Evolutionary conservation across 1,140 invertebrate species (phyloP), one percentile per base, ranked within the genome.

Genomic region (Listronotus bonariensis): DNA sequence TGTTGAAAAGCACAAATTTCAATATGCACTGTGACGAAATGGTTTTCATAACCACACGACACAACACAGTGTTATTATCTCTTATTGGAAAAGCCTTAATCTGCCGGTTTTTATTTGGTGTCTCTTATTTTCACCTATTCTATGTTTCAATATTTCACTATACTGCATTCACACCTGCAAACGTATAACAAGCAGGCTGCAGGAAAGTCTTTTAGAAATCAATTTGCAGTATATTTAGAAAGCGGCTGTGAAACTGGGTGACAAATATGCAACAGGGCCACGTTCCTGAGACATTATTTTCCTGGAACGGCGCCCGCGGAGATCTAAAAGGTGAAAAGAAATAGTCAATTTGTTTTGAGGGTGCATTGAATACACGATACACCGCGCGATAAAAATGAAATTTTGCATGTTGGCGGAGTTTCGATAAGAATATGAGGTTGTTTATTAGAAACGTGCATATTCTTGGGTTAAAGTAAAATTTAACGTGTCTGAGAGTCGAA

Each of bases 261-360:
- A 60, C 57, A 60, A 59, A 60, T 60, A 60, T 60, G 57, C 57
- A 60, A 60, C 57, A 60, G 57, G 57, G 20, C 46, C 57, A 36
- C 34, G 51, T 51, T 42, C 18, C 15, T 26, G 11, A 6, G 41
- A 42, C 56, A 58, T 58, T 58, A 58, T 58, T 58, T 58, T 34
- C n/a, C 31, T 46, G 18, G 17, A 58, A 58, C 26, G 56, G 34
- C 26, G 56, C 56, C 43, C 56, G n/a, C n/a, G 56, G 56, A 17
- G 56, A 58, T 9, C 32, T 11, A 11, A 46, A 48, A 58, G 56
- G 56, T 58, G 45, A 58, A 58, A 58, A n/a, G 56, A 58, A 58
- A 60, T 43, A 60, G 46, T 60, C 58, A 60, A 60, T 60, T 60
- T 60, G 58, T 60, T 60, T 60, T 36, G 46, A 42, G 58, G 46